Conservation (phyloP, 2,888 invertebrate genomes). For the Tupiocoris notatus region DNA sequence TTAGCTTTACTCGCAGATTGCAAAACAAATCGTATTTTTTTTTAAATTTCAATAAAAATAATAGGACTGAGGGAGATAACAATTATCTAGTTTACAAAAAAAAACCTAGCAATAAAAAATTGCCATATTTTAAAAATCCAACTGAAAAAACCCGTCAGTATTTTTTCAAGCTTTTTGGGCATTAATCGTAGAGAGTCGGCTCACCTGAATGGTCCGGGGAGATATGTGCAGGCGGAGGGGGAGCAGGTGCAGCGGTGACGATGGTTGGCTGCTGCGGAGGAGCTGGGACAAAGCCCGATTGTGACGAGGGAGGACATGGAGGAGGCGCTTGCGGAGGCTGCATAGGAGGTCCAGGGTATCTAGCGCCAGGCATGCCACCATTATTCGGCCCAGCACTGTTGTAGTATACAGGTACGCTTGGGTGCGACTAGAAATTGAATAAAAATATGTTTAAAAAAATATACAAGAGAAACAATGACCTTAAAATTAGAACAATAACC, state of each 20-base stretch:
- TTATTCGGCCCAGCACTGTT: conserved; percentile 11
- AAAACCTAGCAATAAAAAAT: too few species aligned
- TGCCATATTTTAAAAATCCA: too few species aligned
- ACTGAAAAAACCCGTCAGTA: too few species aligned
- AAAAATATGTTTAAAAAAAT: too few species aligned
- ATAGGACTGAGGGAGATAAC: too few species aligned
- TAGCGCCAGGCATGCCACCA: background rate
- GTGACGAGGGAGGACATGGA: conserved; percentile 31
- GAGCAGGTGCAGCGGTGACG: conserved; percentile 38
- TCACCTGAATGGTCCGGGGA: conserved; percentile 44
- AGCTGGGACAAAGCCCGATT: conserved; percentile 35
- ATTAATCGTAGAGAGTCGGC: background rate
- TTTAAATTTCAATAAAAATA: too few species aligned
- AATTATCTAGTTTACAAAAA: too few species aligned
- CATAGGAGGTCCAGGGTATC: conserved; percentile 23
- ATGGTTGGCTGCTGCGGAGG: conserved; percentile 38
- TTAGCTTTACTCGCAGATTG: too few species aligned
- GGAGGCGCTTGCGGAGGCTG: conserved; percentile 6
- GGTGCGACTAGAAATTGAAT: conserved; percentile 28
- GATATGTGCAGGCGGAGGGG: conserved; percentile 36
- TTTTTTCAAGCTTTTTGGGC: too few species aligned
- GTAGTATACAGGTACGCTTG: conserved; percentile 40
- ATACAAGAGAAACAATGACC: too few species aligned
- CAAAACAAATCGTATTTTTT: too few species aligned
- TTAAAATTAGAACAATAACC: too few species aligned